Base-by-base conservation (phyloP, 2,797 vertebrate genomes). In the Cheirogaleus major region DNA sequence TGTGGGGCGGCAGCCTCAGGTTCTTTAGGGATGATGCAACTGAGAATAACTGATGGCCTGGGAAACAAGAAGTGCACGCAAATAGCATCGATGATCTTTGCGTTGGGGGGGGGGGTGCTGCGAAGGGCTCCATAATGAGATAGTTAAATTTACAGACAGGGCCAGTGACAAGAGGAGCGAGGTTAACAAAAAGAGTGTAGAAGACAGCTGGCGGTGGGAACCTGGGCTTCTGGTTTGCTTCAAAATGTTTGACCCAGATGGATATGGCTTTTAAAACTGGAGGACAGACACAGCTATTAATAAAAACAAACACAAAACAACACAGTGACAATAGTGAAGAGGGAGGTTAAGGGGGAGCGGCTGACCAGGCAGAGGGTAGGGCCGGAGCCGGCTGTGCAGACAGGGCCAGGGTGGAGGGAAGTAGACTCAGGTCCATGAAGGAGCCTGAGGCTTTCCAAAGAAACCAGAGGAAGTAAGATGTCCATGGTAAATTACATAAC, bases 161-260 rank as follows among this genome's bases (percentile, higher is more conserved):
- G 83, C 73, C 69, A 70, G 91, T 50, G 93, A 83, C 82, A 91
- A 69, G 89, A 27, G 59, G 4, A 12, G 43, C 38, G 41, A 75
- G 43, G 78, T 72, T n/a, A 67, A 75, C 12, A 14, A 90, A 43
- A 92, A 91, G 67, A 86, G 96, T 72, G 63, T 96, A 83, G 72
- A 87, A 94, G 97, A 70, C 91, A 95, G 94, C 94, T 96, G 90
- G n/a, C 45, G 94, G 95, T 30, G 91, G 86, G 97, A 97, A 94
- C 96, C 88, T 7, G n/a, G 96, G 97, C 95, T 93, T 97, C 98
- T 97, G 90, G 85, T 97, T 98, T 96, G 86, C 94, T 98, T 98
- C 90, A 97, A 87, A 97, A 50, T 84, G 96, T 95, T 97, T 97
- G 98, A 98, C 97, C 91, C 92, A 97, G 83, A 95, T 96, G 97